phyloP scores from a whole-genome alignment of 2,888 invertebrate species.

The Acleris literana region DNA sequence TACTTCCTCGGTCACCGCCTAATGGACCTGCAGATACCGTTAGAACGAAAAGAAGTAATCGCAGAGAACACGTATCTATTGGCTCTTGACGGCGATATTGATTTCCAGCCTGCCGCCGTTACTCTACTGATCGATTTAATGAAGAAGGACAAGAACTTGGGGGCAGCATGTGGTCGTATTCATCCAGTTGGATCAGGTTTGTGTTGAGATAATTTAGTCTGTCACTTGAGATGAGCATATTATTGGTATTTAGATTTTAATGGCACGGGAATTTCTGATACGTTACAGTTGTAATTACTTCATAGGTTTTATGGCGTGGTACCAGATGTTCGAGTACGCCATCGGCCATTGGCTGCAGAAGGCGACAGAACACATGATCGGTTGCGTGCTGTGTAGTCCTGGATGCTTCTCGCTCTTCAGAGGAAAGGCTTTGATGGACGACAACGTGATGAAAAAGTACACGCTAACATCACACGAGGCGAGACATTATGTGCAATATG shows the following conservation, averaged over 20 bases:
- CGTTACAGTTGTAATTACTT: conserved; percentile 12
- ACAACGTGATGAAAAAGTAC: conserved; percentile 94
- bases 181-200: conserved; percentile 91
- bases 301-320: conserved; percentile 92
- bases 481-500: conserved; percentile 94
- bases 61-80: conserved; percentile 93
- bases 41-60: conserved; percentile 85
- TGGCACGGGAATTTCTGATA: too few relatives aligned
- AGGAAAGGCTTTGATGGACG: conserved; percentile 94
- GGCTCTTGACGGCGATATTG: conserved; percentile 94
- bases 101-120: conserved; percentile 92
- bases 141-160: conserved; percentile 91
- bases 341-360: conserved; percentile 97
- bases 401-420: conserved; percentile 96
- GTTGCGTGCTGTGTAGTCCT: conserved; percentile 95
- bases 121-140: conserved; percentile 91
- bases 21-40: conserved; percentile 86
- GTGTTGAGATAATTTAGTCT: conserved; percentile 1
- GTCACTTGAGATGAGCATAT: conserved; percentile 1
- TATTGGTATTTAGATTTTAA: too few relatives aligned
- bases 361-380: conserved; percentile 94
- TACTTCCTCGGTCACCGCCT: conserved; percentile 92
- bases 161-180: conserved; percentile 95
- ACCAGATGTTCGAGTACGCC: conserved; percentile 95
- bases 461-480: conserved; percentile 91